A percentile compares a stretch with the other conserved stretches of the same genome.
Evolutionary conservation across 1,140 invertebrate genomes (phyloP).

Genomic region (Magallana angulata): DNA sequence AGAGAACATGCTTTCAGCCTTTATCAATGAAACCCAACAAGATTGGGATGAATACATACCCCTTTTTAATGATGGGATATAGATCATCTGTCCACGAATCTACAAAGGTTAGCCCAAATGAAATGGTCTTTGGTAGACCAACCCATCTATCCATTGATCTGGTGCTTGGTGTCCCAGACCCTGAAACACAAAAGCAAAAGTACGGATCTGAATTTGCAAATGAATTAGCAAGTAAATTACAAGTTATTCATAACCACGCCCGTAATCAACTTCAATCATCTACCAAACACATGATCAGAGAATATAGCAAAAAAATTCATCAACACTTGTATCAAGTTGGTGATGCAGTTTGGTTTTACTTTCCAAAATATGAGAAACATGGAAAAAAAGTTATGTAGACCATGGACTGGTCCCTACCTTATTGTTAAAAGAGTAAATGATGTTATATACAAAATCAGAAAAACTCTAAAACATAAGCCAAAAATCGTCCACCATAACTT

Average conservation of each 20-base stretch:
- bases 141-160: conserved; percentile 51
- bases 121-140: conserved; percentile 45
- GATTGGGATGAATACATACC: conserved; percentile 55
- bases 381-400: neutral
- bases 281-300: conserved; percentile 14
- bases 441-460: neutral
- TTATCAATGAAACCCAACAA: conserved; percentile 47
- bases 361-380: neutral
- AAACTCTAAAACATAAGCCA: neutral
- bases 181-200: conserved; percentile 2
- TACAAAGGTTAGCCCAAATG: neutral
- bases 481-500: conserved; percentile 44
- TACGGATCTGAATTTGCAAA: too few species aligned
- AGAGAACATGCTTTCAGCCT: conserved; percentile 48
- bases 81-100: conserved; percentile 41
- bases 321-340: neutral
- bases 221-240: neutral
- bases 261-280: conserved; percentile 4
- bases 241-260: conserved; percentile 31
- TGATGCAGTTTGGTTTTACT: conserved; percentile 21
- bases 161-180: conserved; percentile 30
- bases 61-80: conserved; percentile 52
- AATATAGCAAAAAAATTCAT: conserved; percentile 5
- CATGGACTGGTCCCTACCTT: neutral
- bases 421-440: conserved; percentile 15